Evolutionary conservation across 1,140 invertebrate species (phyloP), one percentile per base, ranked within the genome.

Genomic region (Archivesica marissinica): DNA sequence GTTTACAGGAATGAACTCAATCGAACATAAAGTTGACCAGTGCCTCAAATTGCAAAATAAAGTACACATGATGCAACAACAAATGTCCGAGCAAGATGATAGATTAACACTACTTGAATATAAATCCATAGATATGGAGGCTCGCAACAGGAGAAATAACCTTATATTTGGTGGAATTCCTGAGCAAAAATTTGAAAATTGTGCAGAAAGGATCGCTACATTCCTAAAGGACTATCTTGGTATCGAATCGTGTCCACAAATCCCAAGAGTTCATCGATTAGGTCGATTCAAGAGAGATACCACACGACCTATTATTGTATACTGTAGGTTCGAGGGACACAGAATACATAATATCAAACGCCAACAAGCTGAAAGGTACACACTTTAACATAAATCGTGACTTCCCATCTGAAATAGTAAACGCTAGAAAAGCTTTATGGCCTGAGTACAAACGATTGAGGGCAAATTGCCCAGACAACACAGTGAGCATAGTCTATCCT

Each of bases 111-210:
- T 52, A 1, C 28, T 76, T 7, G 47, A 76, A 23, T 76, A 76
- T 17, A 76, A 76, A 38, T 54, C 72, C 20, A 54, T 76, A 2
- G 72, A 76, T 25, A 2, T 30, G 1, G 44, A 76, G 44, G 72
- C 72, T 17, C 72, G 72, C 35, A 76, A 30, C 41, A 52, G 72
- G 33, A 15, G 72, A 20, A 76, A 76, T 20, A 76, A 76, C 38
- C 47, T 76, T 2, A 56, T 52, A 50, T 54, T 76, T 23, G 50
- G 25, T 6, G 50, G 72, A 1, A 76, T 76, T 28, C 13, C 9
- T 35, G 72, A 76, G 38, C 13, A 13, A 2, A 30, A 47, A 20
- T n/a, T 13, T 56, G 72, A 76, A 56, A n/a, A n/a, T n/a, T n/a
- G n/a, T n/a, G n/a, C n/a, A n/a, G n/a, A n/a, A n/a, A n/a, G n/a